phyloP scores from a whole-genome alignment of 2,797 vertebrate species.

The Coccyzus lansbergi region DNA sequence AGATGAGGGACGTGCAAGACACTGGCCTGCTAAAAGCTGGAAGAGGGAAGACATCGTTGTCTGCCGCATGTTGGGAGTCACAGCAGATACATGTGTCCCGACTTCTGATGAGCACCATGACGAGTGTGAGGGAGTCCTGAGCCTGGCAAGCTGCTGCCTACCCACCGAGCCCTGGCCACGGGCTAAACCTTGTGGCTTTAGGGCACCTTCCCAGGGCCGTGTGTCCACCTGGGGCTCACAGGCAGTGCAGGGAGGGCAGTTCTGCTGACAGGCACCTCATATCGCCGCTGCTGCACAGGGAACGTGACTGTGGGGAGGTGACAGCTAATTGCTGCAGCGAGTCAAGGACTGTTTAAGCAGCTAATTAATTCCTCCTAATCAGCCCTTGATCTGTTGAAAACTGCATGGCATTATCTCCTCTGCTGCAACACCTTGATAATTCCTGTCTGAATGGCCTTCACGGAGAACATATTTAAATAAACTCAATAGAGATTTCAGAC shows the following conservation, averaged over 20 bases:
- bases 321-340: conserved; percentile 58
- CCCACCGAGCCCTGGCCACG: neutral
- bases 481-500: conserved; percentile 73
- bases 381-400: conserved; percentile 62
- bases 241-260: neutral
- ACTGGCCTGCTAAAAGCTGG: neutral
- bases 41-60: neutral
- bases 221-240: neutral
- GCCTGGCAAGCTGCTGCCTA: neutral
- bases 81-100: fast-evolving
- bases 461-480: conserved; percentile 74
- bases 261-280: neutral
- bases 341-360: conserved; percentile 68
- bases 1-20: neutral
- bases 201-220: neutral
- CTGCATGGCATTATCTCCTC: conserved; percentile 69
- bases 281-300: neutral
- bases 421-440: conserved; percentile 69
- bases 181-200: neutral
- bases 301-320: conserved; percentile 48
- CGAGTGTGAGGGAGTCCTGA: neutral
- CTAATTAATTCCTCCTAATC: conserved; percentile 77
- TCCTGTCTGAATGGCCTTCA: conserved; percentile 64
- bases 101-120: fast-evolving
- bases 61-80: fast-evolving